These are phyloP conservation scores for Diplogasteroides magnus DNA, from an alignment of 1,140 invertebrate species.

Conservation along the genomic window DNA sequence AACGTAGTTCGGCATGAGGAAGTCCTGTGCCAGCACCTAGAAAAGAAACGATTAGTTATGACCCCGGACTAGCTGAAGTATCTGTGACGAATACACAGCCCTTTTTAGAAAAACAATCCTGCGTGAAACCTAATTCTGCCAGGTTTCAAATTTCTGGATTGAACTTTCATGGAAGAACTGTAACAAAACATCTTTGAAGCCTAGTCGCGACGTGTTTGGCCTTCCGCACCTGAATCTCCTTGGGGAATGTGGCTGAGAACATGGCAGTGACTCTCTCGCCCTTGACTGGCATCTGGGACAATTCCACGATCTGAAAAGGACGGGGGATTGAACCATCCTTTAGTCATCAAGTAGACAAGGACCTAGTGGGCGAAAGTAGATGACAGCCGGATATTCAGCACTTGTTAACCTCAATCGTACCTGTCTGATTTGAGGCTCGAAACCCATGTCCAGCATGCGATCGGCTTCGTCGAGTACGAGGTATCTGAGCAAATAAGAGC, in stretches of 20 bases:
- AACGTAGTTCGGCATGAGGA: constrained; percentile 87
- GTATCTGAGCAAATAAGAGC: too few relatives aligned
- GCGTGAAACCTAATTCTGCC: constrained; percentile 3
- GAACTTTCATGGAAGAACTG: too few relatives aligned
- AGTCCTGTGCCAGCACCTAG: constrained; percentile 85
- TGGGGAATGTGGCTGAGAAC: constrained; percentile 99
- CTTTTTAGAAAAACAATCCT: not conserved
- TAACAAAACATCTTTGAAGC: too few relatives aligned
- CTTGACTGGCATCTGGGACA: constrained; percentile 84
- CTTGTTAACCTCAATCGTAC: constrained; percentile 1
- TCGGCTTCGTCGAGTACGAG: constrained; percentile 66
- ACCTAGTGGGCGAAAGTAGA: too few relatives aligned
- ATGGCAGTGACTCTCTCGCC: constrained; percentile 92
- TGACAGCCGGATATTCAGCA: too few relatives aligned
- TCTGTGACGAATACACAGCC: constrained; percentile 3
- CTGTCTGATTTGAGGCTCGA: constrained; percentile 83
- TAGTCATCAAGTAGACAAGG: too few relatives aligned
- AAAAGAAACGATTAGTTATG: constrained; percentile 34
- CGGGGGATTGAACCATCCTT: too few relatives aligned
- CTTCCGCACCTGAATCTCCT: constrained; percentile 81
- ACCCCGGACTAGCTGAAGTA: constrained; percentile 4
- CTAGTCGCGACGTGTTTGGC: too few relatives aligned
- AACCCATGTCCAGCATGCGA: constrained; percentile 80
- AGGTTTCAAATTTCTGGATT: too few relatives aligned
- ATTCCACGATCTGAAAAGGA: constrained; percentile 74